Evolutionary conservation across 1,140 invertebrate species (phyloP).

Genomic region (Papilio xuthus): DNA sequence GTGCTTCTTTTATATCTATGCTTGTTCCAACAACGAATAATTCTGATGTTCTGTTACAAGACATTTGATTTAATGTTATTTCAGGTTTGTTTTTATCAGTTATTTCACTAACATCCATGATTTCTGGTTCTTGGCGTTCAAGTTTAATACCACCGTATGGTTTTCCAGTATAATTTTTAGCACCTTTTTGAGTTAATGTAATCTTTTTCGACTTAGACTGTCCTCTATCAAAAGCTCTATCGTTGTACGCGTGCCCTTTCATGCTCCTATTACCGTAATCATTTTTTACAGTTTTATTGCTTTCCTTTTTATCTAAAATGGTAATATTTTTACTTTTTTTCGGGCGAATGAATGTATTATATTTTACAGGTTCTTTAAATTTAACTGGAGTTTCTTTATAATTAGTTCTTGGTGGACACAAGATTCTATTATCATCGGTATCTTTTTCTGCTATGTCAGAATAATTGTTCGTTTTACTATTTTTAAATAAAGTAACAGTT

Average conservation of each 20-base stretch:
- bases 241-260: not conserved
- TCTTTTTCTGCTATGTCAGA: constrained; percentile 9
- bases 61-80: constrained; percentile 14
- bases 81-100: constrained; percentile 19
- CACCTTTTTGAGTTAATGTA: constrained; percentile 23
- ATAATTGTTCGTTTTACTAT: not conserved
- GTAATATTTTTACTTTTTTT: constrained; percentile 14
- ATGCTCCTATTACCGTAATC: not conserved
- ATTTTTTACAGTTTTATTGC: constrained; percentile 9
- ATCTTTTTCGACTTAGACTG: constrained; percentile 14
- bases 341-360: not conserved
- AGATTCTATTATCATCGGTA: not conserved
- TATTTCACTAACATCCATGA: constrained; percentile 38
- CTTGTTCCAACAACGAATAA: constrained; percentile 1
- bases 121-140: constrained; percentile 50
- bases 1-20: constrained; percentile 28
- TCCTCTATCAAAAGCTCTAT: constrained; percentile 21
- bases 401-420: not conserved
- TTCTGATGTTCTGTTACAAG: not conserved
- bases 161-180: constrained; percentile 34
- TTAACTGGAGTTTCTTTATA: constrained; percentile 4
- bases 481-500: constrained; percentile 37
- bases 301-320: constrained; percentile 20
- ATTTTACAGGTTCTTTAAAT: constrained; percentile 1
- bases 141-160: constrained; percentile 53